phyloP scores from a whole-genome alignment of 2,797 vertebrate species.

The Semaprochilodus insignis region DNA sequence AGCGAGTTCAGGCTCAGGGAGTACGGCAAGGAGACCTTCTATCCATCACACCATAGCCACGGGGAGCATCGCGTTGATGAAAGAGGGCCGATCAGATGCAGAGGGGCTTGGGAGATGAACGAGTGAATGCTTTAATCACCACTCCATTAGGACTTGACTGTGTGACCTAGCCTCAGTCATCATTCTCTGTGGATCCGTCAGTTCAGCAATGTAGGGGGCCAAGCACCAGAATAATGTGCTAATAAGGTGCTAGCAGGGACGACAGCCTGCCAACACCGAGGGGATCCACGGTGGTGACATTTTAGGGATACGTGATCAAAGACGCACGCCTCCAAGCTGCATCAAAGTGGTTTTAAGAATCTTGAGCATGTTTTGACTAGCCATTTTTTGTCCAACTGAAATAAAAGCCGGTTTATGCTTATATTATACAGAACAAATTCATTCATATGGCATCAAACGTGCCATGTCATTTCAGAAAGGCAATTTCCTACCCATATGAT shows the following conservation, averaged over 20 bases:
- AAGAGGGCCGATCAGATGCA: neutral
- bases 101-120: neutral
- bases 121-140: neutral
- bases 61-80: neutral
- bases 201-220: neutral
- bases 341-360: too few species aligned
- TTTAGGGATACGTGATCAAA: too few species aligned
- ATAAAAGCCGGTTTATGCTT: neutral
- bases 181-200: neutral
- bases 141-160: slow-evolving; percentile 5
- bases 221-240: neutral
- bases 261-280: neutral
- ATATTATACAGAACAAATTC: neutral
- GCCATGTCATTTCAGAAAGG: neutral
- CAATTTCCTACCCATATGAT: slow-evolving; percentile 1
- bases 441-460: too few species aligned
- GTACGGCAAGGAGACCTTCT: too few species aligned
- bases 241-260: neutral
- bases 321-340: too few species aligned
- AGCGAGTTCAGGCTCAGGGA: neutral
- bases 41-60: neutral
- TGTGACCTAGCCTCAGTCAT: slow-evolving; percentile 1
- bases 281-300: too few species aligned
- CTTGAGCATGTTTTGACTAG: too few species aligned
- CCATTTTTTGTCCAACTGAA: too few species aligned